phyloP scores from a whole-genome alignment of 1,140 invertebrate species.

The Drosophila kohkoa region DNA sequence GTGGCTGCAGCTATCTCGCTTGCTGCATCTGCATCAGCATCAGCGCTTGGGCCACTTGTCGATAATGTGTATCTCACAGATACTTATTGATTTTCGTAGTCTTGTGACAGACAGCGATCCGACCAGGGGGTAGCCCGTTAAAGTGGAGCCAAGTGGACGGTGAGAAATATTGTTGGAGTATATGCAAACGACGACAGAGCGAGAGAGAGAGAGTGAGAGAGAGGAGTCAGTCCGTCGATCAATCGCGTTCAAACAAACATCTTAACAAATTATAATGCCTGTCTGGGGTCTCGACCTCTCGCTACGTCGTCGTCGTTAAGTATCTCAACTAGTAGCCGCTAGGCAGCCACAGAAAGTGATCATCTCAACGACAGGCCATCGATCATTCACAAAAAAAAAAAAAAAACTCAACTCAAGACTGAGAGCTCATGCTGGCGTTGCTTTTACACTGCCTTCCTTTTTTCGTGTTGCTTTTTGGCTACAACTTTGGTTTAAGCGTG shows the following conservation, averaged over 20 bases:
- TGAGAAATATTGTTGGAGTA: conserved; percentile 69
- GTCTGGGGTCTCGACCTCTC: conserved; percentile 16
- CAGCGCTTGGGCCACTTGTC: conserved; percentile 55
- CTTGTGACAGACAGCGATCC: conserved; percentile 47
- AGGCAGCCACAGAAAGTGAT: conserved; percentile 80
- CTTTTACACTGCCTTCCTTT: neutral
- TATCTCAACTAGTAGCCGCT: conserved; percentile 83
- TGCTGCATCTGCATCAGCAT: neutral
- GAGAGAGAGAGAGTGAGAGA: conserved; percentile 17
- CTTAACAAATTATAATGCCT: conserved; percentile 78
- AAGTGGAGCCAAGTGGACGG: conserved; percentile 57
- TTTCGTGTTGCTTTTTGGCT: conserved; percentile 30
- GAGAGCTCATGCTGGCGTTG: conserved; percentile 61
- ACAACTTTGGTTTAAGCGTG: conserved; percentile 40
- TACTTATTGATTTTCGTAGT: conserved; percentile 44
- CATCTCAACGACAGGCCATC: conserved; percentile 81
- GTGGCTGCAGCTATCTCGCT: neutral
- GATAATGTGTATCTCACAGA: conserved; percentile 64
- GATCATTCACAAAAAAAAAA: conserved; percentile 63
- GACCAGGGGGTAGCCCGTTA: conserved; percentile 34
- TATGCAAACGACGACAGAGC: conserved; percentile 50
- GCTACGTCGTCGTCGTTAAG: conserved; percentile 55
- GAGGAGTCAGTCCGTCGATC: conserved; percentile 30
- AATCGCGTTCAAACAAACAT: conserved; percentile 70
- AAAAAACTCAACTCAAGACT: neutral